Evolutionary conservation across 2,888 invertebrate genomes (phyloP), one percentile per base, ranked within the genome.

Genomic region (Drosophila mercatorum): DNA sequence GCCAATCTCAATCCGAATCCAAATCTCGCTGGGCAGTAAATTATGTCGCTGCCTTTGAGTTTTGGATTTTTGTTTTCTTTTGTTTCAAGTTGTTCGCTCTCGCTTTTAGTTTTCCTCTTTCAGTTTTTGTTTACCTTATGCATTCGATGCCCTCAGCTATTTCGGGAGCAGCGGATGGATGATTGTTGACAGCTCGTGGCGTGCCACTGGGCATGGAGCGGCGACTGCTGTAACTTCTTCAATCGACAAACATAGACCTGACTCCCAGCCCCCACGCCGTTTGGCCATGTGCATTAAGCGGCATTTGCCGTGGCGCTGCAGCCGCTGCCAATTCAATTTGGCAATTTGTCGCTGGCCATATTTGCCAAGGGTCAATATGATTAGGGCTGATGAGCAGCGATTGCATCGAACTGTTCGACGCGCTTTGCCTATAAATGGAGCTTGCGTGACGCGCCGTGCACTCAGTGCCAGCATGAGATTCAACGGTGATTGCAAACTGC

Each of bases 321-420:
- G 3, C 26, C 26, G 34, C 31, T 34, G 41, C 44, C 79, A 80
- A 67, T 75, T 80, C 78, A 80, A 78, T 80, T 75, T 88, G 46
- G 75, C 78, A 66, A 75, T 80, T 80, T 88, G 46, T 73, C 80
- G 67, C 69, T 4, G 62, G 62, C 53, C 61, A 46, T 90, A 79
- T 89, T 89, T 91, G 79, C 72, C 26, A 14, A 47, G 34, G 47
- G 90, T 91, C 87, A 91, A 91, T 86, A 90, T 90, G 88, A 85
- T 91, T 91, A 78, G 53, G 44, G 74, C 70, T 87, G 78, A 83
- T 80, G 80, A 59, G 51, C 67, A 72, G 78, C 59, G 80, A 83
- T 85, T 80, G 68, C 70, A 74, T 75, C 78, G 79, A 69, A 81
- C 11, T 60, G 36, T 47, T 52, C 49, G 63, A 46, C 11, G n/a